Evolutionary conservation across 2,113 vertebrate species (phyloP).

Genomic region (Callopanchax toddi): DNA sequence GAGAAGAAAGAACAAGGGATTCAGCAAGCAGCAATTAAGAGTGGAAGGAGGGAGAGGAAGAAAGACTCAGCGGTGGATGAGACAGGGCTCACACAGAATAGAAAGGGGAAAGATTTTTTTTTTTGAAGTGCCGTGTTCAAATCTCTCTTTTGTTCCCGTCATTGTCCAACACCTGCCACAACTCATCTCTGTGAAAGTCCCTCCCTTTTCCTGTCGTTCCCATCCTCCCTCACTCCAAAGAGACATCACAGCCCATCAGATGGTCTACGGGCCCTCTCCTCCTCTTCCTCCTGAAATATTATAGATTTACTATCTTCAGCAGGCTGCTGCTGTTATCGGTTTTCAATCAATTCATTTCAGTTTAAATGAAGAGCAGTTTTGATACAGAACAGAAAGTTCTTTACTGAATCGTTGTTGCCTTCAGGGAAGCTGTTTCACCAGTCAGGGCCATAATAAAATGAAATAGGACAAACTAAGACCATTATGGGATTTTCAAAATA

Average conservation of each 20-base stretch:
- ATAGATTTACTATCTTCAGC: conserved; percentile 17
- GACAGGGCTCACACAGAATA: conserved; percentile 61
- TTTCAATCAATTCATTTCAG: not conserved
- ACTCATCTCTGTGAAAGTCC: conserved; percentile 56
- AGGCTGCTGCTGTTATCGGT: conserved; percentile 6
- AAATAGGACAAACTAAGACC: too few relatives aligned
- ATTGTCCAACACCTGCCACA: conserved; percentile 69
- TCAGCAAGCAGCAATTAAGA: conserved; percentile 72
- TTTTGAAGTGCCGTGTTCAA: conserved; percentile 66
- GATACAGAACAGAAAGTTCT: not conserved
- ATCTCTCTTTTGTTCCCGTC: conserved; percentile 64
- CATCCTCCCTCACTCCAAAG: conserved; percentile 39
- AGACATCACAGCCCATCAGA: conserved; percentile 46
- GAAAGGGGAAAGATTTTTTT: conserved; percentile 53
- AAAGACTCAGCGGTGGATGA: conserved; percentile 56
- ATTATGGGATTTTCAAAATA: too few relatives aligned
- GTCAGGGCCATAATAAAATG: too few relatives aligned
- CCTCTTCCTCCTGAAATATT: conserved; percentile 34
- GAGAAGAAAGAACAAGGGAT: conserved; percentile 73
- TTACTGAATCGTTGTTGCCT: too few relatives aligned
- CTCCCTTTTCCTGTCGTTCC: conserved; percentile 17
- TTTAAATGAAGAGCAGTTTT: not conserved
- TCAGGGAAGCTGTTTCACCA: too few relatives aligned
- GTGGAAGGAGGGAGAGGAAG: conserved; percentile 64
- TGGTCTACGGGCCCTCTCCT: conserved; percentile 29